Conservation (phyloP, 2,888 invertebrate genomes). For the Scaptomyza polygonia region DNA sequence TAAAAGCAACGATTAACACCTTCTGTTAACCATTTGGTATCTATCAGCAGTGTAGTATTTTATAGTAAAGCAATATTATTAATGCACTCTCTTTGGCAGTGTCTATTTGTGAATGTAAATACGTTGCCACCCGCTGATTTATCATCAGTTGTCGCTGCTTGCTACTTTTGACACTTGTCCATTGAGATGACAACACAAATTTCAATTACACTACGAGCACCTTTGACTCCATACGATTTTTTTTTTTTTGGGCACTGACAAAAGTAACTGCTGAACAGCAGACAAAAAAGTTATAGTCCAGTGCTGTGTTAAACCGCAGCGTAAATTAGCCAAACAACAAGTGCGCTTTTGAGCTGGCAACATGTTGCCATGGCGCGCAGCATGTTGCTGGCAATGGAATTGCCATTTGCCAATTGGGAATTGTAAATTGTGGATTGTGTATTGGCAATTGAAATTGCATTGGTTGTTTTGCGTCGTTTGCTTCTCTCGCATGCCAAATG, state of each 20-base stretch:
- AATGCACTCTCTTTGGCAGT: neutral
- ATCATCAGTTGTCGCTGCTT: slow-evolving; percentile 17
- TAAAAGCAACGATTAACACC: too few species aligned
- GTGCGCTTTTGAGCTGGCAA: slow-evolving; percentile 38
- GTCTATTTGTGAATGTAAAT: slow-evolving; percentile 2
- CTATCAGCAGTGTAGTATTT: neutral
- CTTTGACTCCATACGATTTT: slow-evolving; percentile 58
- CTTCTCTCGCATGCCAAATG: slow-evolving; percentile 36
- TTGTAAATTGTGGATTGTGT: slow-evolving; percentile 31
- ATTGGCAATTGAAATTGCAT: slow-evolving; percentile 39
- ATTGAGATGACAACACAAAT: slow-evolving; percentile 55
- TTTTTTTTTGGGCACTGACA: slow-evolving; percentile 17
- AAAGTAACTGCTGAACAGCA: slow-evolving; percentile 20
- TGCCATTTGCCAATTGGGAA: slow-evolving; percentile 23
- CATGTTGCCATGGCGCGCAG: slow-evolving; percentile 50
- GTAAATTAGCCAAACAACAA: slow-evolving; percentile 63
- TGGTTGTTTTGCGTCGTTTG: slow-evolving; percentile 4
- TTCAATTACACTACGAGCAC: slow-evolving; percentile 56
- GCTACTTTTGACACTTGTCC: slow-evolving; percentile 46
- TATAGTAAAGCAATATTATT: neutral
- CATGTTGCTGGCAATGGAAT: slow-evolving; percentile 49
- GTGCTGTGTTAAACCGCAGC: slow-evolving; percentile 21
- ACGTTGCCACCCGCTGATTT: slow-evolving; percentile 37
- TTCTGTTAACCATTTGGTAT: neutral
- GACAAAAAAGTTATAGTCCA: neutral